Evolutionary conservation across 2,797 vertebrate species (phyloP).

Genomic region (Gorsachius magnificus): DNA sequence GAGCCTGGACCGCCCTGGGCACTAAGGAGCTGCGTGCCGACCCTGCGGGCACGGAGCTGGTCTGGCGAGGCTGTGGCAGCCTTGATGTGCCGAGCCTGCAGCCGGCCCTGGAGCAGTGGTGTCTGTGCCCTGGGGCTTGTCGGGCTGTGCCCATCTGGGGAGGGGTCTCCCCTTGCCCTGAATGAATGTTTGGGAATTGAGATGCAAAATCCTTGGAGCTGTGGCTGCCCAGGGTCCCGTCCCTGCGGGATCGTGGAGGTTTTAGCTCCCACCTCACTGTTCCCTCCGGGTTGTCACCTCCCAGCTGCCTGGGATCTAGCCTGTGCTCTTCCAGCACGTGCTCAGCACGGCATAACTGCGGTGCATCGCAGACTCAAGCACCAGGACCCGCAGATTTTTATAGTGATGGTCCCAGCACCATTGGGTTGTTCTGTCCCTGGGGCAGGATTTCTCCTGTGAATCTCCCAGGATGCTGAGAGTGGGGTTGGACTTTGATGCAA

Average conservation of each 20-base stretch:
- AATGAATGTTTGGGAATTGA: neutral
- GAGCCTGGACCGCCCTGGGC: neutral
- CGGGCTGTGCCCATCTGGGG: neutral
- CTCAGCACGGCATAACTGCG: rapidly evolving
- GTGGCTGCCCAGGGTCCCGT: neutral
- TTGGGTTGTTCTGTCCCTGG: neutral
- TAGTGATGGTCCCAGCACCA: neutral
- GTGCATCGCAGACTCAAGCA: rapidly evolving
- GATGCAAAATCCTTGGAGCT: neutral
- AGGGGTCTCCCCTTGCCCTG: neutral
- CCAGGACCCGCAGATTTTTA: neutral
- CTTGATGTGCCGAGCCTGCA: neutral
- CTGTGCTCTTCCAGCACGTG: neutral
- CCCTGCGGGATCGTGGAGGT: neutral
- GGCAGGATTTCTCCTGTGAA: neutral
- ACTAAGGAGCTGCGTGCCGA: neutral
- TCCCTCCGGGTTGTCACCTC: neutral
- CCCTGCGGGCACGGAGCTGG: neutral
- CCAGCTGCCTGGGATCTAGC: rapidly evolving
- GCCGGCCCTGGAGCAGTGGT: neutral
- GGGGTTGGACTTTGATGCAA: neutral
- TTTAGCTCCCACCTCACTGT: neutral
- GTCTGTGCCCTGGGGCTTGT: neutral
- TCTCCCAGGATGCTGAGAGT: too few species aligned
- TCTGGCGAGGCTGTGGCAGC: neutral